phyloP scores from a whole-genome alignment of 1,140 invertebrate genomes.

The Ctenoplectra terminalis region DNA sequence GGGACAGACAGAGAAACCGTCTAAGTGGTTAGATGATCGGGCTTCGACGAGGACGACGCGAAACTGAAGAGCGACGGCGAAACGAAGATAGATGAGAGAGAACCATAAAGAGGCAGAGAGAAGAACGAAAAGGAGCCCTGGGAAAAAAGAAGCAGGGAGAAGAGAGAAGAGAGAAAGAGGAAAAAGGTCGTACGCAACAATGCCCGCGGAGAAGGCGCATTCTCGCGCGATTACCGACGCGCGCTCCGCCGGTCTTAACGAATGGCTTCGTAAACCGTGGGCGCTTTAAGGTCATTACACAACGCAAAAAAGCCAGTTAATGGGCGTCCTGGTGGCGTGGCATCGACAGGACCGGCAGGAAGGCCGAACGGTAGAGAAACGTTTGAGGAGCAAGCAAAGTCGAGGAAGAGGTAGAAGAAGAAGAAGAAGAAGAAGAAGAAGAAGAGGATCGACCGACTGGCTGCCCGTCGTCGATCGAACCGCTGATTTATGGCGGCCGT shows the following conservation, averaged over 20 bases:
- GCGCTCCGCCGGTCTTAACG: conserved; percentile 62
- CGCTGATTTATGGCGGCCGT: conserved; percentile 69
- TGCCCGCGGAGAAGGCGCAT: conserved; percentile 63
- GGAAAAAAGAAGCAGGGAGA: background rate
- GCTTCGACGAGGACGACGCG: background rate
- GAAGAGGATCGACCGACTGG: conserved; percentile 23
- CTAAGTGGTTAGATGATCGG: background rate
- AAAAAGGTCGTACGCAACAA: conserved; percentile 62
- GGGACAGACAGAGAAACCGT: background rate
- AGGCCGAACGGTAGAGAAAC: conserved; percentile 28
- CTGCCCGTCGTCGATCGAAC: conserved; percentile 60
- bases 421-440: background rate
- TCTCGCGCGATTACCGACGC: conserved; percentile 60
- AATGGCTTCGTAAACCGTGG: conserved; percentile 74
- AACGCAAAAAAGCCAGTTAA: conserved; percentile 71
- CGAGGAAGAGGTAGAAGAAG: background rate
- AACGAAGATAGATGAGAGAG: background rate
- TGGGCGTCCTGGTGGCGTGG: conserved; percentile 57
- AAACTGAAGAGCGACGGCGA: background rate
- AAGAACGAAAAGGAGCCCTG: background rate
- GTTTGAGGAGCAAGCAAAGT: background rate
- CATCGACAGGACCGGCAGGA: conserved; percentile 20
- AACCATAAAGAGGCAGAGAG: background rate
- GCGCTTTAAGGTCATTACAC: conserved; percentile 73
- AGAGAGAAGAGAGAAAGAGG: background rate